Conservation (phyloP, 2,797 vertebrate species). For the Scolopax rusticola region DNA sequence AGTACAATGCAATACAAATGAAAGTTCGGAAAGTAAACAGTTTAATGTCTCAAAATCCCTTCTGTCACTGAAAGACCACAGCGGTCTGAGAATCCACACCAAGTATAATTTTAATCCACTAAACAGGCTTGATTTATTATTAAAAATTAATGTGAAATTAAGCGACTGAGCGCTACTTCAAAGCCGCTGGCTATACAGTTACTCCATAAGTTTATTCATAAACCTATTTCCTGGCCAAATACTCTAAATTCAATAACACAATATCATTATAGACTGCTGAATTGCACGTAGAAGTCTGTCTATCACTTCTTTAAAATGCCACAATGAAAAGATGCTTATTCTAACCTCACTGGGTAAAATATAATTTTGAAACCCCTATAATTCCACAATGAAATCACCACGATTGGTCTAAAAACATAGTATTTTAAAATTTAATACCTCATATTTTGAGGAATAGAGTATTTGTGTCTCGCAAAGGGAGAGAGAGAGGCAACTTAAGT, state of each 20-base stretch:
- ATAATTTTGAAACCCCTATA: neutral
- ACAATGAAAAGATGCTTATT: neutral
- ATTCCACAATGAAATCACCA: neutral
- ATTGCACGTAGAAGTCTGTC: neutral
- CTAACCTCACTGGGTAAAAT: neutral
- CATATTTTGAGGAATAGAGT: neutral
- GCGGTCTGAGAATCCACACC: neutral
- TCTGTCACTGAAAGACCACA: neutral
- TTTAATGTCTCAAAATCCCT: neutral
- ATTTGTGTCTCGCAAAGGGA: neutral
- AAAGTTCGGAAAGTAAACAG: conserved; percentile 38
- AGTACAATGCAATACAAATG: neutral
- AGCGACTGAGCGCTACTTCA: conserved; percentile 21
- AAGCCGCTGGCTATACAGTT: neutral
- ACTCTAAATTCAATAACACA: neutral
- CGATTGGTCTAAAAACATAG: neutral
- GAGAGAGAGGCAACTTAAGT: neutral
- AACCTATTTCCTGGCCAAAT: conserved; percentile 9
- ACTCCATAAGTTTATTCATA: neutral
- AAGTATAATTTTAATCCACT: conserved; percentile 21
- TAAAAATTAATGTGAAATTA: conserved; percentile 32
- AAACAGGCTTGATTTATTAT: conserved; percentile 30
- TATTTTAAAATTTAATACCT: neutral
- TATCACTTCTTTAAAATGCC: neutral
- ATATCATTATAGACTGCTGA: conserved; percentile 13